Conservation (phyloP, 2,113 vertebrate species). For the Cheilinus undulatus region DNA sequence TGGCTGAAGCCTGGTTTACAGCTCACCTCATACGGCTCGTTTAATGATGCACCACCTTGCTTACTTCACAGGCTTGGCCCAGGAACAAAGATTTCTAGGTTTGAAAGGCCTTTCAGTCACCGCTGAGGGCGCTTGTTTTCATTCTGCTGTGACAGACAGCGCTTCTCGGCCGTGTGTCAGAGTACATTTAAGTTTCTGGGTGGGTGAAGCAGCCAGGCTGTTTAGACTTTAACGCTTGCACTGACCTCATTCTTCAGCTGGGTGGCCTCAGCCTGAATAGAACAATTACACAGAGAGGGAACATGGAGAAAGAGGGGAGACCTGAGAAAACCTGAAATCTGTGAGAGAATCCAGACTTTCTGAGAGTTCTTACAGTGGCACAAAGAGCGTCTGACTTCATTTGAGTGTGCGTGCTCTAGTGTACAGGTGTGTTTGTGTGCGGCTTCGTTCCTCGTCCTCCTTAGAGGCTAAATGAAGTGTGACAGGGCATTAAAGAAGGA, state of each 20-base stretch:
- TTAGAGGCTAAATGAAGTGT: constrained; percentile 64
- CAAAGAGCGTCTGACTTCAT: constrained; percentile 24
- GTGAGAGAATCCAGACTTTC: constrained; percentile 14
- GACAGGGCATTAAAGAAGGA: constrained; percentile 66
- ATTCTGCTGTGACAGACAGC: constrained; percentile 44
- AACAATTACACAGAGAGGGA: constrained; percentile 32
- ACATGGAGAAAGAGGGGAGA: constrained; percentile 1
- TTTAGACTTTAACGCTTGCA: constrained; percentile 51
- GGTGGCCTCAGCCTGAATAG: constrained; percentile 57
- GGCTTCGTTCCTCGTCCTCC: constrained; percentile 45
- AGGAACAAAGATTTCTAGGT: constrained; percentile 32
- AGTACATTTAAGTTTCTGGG: constrained; percentile 42
- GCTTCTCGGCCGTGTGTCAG: constrained; percentile 42
- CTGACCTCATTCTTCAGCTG: constrained; percentile 57
- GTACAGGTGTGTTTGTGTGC: constrained; percentile 23
- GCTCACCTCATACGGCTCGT: constrained; percentile 34
- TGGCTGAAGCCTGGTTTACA: constrained; percentile 21
- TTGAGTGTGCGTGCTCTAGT: background rate
- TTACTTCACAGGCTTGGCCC: constrained; percentile 43
- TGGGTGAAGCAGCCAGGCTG: constrained; percentile 27
- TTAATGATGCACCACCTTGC: constrained; percentile 59
- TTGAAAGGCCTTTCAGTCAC: constrained; percentile 60
- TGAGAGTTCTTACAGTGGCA: constrained; percentile 26
- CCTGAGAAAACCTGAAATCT: constrained; percentile 4
- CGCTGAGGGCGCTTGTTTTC: constrained; percentile 42